Percentiles rank a stretch among this genome's conserved stretches.
Conservation (phyloP, 2,113 vertebrate species). For the Phrynosoma platyrhinos region DNA sequence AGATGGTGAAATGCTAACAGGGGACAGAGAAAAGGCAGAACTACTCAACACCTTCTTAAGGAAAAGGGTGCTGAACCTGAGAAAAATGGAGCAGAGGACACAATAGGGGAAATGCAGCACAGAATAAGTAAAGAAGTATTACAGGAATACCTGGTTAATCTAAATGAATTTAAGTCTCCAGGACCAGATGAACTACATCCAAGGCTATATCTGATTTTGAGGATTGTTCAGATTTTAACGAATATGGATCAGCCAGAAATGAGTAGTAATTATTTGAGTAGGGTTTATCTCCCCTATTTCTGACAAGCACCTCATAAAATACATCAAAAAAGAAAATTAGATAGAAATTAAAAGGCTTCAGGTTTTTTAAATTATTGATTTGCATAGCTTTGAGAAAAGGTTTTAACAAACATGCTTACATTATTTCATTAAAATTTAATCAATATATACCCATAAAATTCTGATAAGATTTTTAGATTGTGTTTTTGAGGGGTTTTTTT, state of each 20-base stretch:
- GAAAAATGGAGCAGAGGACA: no score
- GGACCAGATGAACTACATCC: no score
- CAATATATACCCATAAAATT: background rate
- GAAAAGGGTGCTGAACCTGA: no score
- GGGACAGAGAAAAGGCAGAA: no score
- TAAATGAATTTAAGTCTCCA: no score
- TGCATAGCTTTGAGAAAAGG: background rate
- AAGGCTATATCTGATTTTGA: background rate
- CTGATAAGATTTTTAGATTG: constrained; percentile 60
- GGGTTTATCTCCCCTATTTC: background rate
- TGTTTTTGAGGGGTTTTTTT: no score
- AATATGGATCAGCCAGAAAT: background rate
- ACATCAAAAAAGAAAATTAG: background rate
- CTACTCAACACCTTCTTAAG: no score
- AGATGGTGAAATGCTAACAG: no score
- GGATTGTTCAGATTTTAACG: background rate
- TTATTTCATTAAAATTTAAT: constrained; percentile 51
- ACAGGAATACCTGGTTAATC: no score
- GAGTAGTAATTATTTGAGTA: background rate
- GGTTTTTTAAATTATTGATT: background rate
- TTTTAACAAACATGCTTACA: constrained; percentile 37
- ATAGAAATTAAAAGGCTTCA: background rate
- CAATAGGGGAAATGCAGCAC: no score
- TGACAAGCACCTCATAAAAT: background rate
- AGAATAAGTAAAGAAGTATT: no score